phyloP scores from a whole-genome alignment of 2,888 invertebrate species.

The Sinopyrophorus schimmeli region DNA sequence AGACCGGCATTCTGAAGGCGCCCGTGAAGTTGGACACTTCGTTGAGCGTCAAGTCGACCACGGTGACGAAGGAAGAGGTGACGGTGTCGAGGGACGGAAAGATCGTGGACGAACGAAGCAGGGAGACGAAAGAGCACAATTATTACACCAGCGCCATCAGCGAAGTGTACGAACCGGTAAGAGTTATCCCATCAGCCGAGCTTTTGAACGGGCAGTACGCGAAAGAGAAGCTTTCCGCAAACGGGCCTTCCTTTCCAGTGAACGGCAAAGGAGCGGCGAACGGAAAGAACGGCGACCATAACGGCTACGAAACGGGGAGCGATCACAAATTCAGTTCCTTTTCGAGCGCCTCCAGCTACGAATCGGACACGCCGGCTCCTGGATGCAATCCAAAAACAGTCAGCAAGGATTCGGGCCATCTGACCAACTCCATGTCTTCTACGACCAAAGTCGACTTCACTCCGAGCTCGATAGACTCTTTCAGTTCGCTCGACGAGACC shows the following conservation, averaged over 20 bases:
- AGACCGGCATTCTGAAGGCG: constrained; percentile 67
- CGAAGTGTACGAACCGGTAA: constrained; percentile 67
- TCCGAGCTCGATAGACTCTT: constrained; percentile 53
- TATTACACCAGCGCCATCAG: constrained; percentile 68
- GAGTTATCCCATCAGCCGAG: constrained; percentile 51
- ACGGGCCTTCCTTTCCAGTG: constrained; percentile 20
- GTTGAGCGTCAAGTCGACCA: constrained; percentile 70
- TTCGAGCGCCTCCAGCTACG: constrained; percentile 52
- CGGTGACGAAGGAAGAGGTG: constrained; percentile 72
- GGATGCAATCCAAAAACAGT: constrained; percentile 27
- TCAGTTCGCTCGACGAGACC: constrained; percentile 54
- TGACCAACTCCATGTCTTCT: constrained; percentile 48
- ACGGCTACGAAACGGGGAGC: constrained; percentile 51
- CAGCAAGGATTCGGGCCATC: constrained; percentile 54
- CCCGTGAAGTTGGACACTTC: constrained; percentile 73
- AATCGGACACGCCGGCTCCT: constrained; percentile 46
- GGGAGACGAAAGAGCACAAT: constrained; percentile 73
- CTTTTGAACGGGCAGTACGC: constrained; percentile 47
- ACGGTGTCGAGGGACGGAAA: constrained; percentile 68
- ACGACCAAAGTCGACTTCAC: constrained; percentile 52
- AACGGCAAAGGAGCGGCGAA: constrained; percentile 35
- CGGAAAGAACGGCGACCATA: constrained; percentile 46
- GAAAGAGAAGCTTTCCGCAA: constrained; percentile 21
- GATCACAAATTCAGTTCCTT: constrained; percentile 51
- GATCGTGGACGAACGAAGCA: constrained; percentile 69